phyloP scores from a whole-genome alignment of 2,797 vertebrate genomes.

The Huso huso region DNA sequence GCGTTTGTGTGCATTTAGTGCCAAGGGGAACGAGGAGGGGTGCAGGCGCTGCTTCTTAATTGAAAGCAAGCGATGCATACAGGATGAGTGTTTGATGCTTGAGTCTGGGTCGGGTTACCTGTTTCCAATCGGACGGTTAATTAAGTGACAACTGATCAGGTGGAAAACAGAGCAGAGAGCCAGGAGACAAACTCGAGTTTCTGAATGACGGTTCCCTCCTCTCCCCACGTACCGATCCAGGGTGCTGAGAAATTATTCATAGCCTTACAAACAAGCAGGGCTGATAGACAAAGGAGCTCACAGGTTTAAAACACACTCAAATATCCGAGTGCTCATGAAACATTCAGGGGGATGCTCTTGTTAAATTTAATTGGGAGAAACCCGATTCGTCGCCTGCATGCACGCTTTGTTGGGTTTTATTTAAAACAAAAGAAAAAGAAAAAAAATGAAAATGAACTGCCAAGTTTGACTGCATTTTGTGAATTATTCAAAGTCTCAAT shows the following conservation, averaged over 20 bases:
- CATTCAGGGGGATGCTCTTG: slow-evolving; percentile 53
- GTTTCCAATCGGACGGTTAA: slow-evolving; percentile 36
- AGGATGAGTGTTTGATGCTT: slow-evolving; percentile 36
- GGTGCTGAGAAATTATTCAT: slow-evolving; percentile 17
- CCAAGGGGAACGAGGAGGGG: too few relatives aligned
- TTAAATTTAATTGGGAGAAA: slow-evolving; percentile 65
- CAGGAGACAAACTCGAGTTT: too few relatives aligned
- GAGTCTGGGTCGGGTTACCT: slow-evolving; percentile 35
- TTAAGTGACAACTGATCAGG: slow-evolving; percentile 43
- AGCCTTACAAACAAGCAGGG: slow-evolving; percentile 6
- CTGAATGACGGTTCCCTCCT: neutral
- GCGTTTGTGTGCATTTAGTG: too few relatives aligned
- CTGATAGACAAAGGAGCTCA: slow-evolving; percentile 17
- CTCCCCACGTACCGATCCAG: neutral
- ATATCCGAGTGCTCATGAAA: slow-evolving; percentile 50
- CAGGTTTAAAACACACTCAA: slow-evolving; percentile 32
- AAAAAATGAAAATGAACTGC: slow-evolving; percentile 37
- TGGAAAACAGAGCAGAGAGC: neutral
- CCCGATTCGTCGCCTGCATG: slow-evolving; percentile 33
- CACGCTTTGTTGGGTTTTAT: slow-evolving; percentile 39
- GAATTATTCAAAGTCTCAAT: neutral
- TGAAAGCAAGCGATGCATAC: slow-evolving; percentile 37
- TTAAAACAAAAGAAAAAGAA: slow-evolving; percentile 29
- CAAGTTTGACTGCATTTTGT: slow-evolving; percentile 33
- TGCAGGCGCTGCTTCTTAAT: slow-evolving; percentile 33